These are phyloP conservation scores for Pipistrellus nathusii DNA, from an alignment of 2,797 vertebrate genomes.

Conservation along the genomic window DNA sequence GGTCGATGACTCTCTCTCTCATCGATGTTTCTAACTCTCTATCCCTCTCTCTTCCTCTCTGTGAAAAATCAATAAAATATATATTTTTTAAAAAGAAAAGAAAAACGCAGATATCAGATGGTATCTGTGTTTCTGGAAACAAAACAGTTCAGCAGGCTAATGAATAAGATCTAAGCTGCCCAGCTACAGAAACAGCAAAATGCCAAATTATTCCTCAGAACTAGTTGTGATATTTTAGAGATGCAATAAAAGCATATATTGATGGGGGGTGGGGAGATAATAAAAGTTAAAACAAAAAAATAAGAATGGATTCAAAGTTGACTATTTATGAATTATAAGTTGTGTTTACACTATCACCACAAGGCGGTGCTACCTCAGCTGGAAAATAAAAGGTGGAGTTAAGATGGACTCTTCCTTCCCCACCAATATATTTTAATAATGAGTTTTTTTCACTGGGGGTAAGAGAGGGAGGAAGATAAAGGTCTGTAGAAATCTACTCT, in stretches of 20 bases:
- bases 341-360: conserved; percentile 3
- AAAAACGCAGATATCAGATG: neutral
- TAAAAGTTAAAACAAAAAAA: neutral
- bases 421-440: neutral
- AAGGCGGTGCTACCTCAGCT: neutral
- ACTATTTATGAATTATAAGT: neutral
- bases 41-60: no score
- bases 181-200: neutral
- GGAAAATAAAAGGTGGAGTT: conserved; percentile 18
- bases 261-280: neutral
- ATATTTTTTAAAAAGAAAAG: no score
- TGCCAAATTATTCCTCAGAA: neutral
- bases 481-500: neutral
- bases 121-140: neutral
- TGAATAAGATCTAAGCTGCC: neutral
- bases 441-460: neutral
- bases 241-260: neutral
- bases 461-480: no score
- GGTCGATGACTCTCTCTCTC: no score
- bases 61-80: no score
- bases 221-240: neutral
- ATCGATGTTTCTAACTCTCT: no score
- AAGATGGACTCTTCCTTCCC: neutral
- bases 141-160: neutral
- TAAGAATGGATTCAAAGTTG: neutral